Evolutionary conservation across 2,113 vertebrate species (phyloP), one percentile per base, ranked within the genome.

Genomic region (Leuciscus idus): DNA sequence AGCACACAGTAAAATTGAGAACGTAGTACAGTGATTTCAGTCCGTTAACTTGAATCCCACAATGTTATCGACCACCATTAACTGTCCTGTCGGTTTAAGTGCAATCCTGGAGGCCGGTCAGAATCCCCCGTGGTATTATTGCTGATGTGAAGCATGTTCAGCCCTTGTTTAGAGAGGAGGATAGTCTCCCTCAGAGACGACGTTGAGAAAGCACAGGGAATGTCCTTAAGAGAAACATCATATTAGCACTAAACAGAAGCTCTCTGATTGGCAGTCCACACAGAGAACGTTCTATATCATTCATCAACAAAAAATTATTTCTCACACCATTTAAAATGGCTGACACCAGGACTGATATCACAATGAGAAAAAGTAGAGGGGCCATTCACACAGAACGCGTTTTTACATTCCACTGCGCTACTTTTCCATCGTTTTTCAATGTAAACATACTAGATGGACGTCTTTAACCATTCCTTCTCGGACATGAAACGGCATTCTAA

Each of bases 71-170:
- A 52, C 61, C 62, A 12, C 11, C 28, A 30, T 33, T 39, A 59
- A 81, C 4, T 0, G 26, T n/a, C 55, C 55, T 21, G 36, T 66
- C 26, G 19, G 26, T 43, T 68, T 68, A 48, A 82, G 46, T 82
- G 62, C 80, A 82, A 19, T 70, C 46, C 46, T n/a, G 19, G 43
- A 66, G 79, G 62, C 80, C 28, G 61, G 61, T 82, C 80, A 66
- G 26, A 50, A 81, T 82, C 46, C 62, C 19, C 43, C 28, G 21
- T 70, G 43, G 64, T 87, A 83, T 95, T 95, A 95, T 94, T 95
- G 94, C 94, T 94, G 90, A 92, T 89, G 66, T 81, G 61, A 72
- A 77, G 90, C 84, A 70, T 89, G 80, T 81, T 87, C 36, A 48
- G 85, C 84, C 87, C 90, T 90, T 92, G 89, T 88, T 81, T 84